phyloP scores from a whole-genome alignment of 2,797 vertebrate species.

The Spinibarbus caldwelli region DNA sequence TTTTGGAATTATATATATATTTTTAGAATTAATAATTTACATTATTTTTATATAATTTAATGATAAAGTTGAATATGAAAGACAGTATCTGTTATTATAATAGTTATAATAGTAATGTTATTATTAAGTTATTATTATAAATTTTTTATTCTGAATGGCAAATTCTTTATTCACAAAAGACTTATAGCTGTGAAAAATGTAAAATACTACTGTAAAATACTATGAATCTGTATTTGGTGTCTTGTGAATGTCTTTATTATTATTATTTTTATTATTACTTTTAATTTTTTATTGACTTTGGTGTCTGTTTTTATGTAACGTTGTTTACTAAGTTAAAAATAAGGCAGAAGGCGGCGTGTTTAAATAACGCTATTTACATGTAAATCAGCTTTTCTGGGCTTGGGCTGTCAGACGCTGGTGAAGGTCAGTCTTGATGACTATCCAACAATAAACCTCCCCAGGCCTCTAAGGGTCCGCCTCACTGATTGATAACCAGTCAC shows the following conservation, averaged over 20 bases:
- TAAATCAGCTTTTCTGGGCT: constrained; percentile 4
- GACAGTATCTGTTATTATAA: not conserved
- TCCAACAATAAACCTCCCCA: constrained; percentile 43
- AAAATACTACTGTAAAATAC: not conserved
- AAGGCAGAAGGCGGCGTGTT: not conserved
- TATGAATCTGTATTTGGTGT: not conserved
- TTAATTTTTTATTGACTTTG: not conserved
- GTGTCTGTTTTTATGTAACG: not conserved
- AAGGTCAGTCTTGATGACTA: constrained; percentile 43
- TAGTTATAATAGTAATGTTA: no score
- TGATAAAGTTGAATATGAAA: not conserved
- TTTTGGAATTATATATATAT: no score
- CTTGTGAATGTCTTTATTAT: not conserved
- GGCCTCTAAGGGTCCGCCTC: constrained; percentile 28
- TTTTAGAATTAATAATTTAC: no score
- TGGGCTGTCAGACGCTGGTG: not conserved
- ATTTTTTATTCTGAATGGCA: not conserved
- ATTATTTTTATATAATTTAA: not conserved
- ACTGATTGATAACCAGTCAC: constrained; percentile 60
- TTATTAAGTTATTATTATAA: no score
- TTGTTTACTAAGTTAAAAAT: no score
- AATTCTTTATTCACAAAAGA: not conserved
- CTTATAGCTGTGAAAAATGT: not conserved
- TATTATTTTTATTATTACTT: no score
- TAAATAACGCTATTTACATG: constrained; percentile 30